These are phyloP conservation scores for Diloba caeruleocephala DNA, from an alignment of 2,888 invertebrate genomes.

Conservation along the genomic window DNA sequence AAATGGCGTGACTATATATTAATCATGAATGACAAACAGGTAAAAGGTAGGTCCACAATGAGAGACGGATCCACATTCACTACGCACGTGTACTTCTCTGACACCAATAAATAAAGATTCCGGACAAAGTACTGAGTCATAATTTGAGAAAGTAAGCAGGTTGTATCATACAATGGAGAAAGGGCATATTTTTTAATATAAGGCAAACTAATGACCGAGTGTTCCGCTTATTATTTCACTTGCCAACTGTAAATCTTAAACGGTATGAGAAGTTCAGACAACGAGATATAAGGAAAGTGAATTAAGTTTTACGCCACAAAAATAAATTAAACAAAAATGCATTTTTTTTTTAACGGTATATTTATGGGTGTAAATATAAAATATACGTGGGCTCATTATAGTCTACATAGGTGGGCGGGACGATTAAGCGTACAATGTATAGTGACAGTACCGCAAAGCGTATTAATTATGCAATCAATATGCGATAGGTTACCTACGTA, in stretches of 20 bases:
- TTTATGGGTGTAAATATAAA: too few species aligned
- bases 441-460: constrained; percentile 24
- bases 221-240: constrained; percentile 8
- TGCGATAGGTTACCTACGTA: constrained; percentile 45
- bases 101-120: constrained; percentile 37
- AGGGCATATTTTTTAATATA: constrained; percentile 27
- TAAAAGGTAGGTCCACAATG: constrained; percentile 23
- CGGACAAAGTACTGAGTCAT: constrained; percentile 42
- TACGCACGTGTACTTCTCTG: constrained; percentile 28
- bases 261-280: not conserved
- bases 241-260: not conserved
- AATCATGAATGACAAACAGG: constrained; percentile 34
- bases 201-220: constrained; percentile 8
- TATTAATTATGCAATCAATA: constrained; percentile 62
- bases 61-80: constrained; percentile 42
- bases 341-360: too few species aligned
- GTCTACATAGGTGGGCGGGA: constrained; percentile 47
- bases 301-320: too few species aligned
- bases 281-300: too few species aligned
- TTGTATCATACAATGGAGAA: constrained; percentile 29
- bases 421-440: constrained; percentile 37
- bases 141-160: constrained; percentile 43
- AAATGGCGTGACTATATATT: constrained; percentile 29
- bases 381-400: constrained; percentile 6
- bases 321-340: too few species aligned